Evolutionary conservation across 2,888 invertebrate genomes (phyloP).

Genomic region (Drosophila peninsularis): DNA sequence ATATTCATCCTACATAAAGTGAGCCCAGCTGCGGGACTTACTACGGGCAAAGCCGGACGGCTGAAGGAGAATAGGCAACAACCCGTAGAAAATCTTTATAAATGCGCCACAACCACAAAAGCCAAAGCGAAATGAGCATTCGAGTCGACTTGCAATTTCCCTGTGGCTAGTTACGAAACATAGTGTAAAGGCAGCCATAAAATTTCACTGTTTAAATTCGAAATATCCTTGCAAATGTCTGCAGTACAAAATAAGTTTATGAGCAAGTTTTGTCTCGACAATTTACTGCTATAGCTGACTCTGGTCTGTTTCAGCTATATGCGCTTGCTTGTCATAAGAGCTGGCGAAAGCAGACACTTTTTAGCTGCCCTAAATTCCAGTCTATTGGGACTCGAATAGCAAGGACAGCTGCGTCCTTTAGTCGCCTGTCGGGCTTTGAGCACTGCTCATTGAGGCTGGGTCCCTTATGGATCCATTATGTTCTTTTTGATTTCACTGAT

Average conservation of each 20-base stretch:
- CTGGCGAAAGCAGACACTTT: background rate
- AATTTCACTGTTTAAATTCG: background rate
- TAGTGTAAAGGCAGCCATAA: background rate
- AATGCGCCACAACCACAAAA: conserved; percentile 36
- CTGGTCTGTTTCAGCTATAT: background rate
- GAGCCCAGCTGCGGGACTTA: conserved; percentile 37
- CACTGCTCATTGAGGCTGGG: background rate
- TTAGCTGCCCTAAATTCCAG: background rate
- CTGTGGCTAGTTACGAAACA: conserved; percentile 5
- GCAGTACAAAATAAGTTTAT: background rate
- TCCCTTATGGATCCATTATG: background rate
- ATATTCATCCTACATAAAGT: conserved; percentile 33
- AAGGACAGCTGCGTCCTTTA: background rate
- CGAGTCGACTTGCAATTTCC: conserved; percentile 18
- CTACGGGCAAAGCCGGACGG: conserved; percentile 17
- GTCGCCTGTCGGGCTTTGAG: background rate
- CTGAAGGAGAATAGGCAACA: conserved; percentile 4
- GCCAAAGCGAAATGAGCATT: conserved; percentile 25
- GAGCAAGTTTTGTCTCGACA: background rate
- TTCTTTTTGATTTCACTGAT: background rate
- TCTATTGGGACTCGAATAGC: background rate
- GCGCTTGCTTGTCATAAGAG: background rate
- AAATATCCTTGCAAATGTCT: background rate
- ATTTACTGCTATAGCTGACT: background rate
- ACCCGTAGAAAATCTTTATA: conserved; percentile 33